phyloP scores from a whole-genome alignment of 2,797 vertebrate genomes.

The Syngnathus rostellatus region DNA sequence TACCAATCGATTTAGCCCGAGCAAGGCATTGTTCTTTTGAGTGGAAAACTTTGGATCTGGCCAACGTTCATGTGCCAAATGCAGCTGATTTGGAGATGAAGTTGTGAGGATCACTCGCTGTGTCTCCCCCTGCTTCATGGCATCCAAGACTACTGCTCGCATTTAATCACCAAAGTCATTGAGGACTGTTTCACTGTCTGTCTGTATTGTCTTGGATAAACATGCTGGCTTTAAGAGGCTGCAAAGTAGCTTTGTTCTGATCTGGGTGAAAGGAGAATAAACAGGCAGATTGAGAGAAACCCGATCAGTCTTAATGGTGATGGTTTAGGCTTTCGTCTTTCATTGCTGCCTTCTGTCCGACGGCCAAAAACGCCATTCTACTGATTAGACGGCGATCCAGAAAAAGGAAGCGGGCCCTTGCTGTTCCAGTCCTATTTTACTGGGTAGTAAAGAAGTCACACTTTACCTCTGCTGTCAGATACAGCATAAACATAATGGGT shows the following conservation, averaged over 20 bases:
- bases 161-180: slow-evolving; percentile 62
- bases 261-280: slow-evolving; percentile 60
- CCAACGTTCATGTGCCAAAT: slow-evolving; percentile 47
- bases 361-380: slow-evolving; percentile 45
- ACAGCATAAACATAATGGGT: slow-evolving; percentile 8
- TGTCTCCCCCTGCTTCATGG: slow-evolving; percentile 37
- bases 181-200: slow-evolving; percentile 50
- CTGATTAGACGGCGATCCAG: slow-evolving; percentile 38
- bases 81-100: slow-evolving; percentile 57
- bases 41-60: slow-evolving; percentile 65
- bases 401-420: slow-evolving; percentile 13
- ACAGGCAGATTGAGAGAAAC: slow-evolving; percentile 63
- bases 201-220: slow-evolving; percentile 55
- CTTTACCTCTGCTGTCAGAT: slow-evolving; percentile 8
- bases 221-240: slow-evolving; percentile 51
- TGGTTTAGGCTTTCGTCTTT: slow-evolving; percentile 56
- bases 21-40: slow-evolving; percentile 63
- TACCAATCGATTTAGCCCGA: slow-evolving; percentile 73
- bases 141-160: slow-evolving; percentile 43
- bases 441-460: slow-evolving; percentile 5
- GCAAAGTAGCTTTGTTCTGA: slow-evolving; percentile 65
- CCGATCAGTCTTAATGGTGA: slow-evolving; percentile 64
- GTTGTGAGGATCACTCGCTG: slow-evolving; percentile 22
- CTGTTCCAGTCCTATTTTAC: neutral
- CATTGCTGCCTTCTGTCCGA: slow-evolving; percentile 45